Conservation (phyloP, 2,797 vertebrate genomes). For the Garrulus glandarius region DNA sequence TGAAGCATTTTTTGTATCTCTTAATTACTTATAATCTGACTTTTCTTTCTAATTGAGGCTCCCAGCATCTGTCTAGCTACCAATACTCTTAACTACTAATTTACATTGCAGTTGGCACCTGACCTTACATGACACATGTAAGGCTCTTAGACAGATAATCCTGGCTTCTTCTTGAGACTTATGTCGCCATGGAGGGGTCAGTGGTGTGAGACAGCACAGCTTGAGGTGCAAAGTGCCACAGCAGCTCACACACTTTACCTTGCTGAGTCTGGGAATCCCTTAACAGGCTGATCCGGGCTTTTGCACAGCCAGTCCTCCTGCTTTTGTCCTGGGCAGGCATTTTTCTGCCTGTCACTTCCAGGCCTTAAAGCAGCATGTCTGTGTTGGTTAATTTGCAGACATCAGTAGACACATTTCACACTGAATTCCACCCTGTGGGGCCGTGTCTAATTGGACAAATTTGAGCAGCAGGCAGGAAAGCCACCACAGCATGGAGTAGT, state of each 20-base stretch:
- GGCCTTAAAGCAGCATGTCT: conserved; percentile 75
- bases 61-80: conserved; percentile 73
- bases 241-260: conserved; percentile 73
- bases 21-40: conserved; percentile 75
- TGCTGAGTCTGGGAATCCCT: conserved; percentile 70
- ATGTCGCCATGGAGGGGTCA: conserved; percentile 81
- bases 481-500: conserved; percentile 75
- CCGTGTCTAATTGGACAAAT: conserved; percentile 97
- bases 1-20: conserved; percentile 45
- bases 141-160: conserved; percentile 84
- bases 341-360: conserved; percentile 71
- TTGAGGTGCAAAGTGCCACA: conserved; percentile 75
- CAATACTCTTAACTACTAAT: conserved; percentile 70
- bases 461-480: conserved; percentile 90
- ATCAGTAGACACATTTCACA: conserved; percentile 86
- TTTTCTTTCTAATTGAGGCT: conserved; percentile 71
- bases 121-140: conserved; percentile 82
- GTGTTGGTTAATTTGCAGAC: conserved; percentile 82
- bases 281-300: conserved; percentile 71
- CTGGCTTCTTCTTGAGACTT: conserved; percentile 73
- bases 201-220: conserved; percentile 74
- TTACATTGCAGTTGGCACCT: conserved; percentile 77
- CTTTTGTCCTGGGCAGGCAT: conserved; percentile 37
- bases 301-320: conserved; percentile 42
- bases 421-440: conserved; percentile 83